Evolutionary conservation across 2,888 invertebrate species (phyloP).

Genomic region (Pachycephus smyrnensis): DNA sequence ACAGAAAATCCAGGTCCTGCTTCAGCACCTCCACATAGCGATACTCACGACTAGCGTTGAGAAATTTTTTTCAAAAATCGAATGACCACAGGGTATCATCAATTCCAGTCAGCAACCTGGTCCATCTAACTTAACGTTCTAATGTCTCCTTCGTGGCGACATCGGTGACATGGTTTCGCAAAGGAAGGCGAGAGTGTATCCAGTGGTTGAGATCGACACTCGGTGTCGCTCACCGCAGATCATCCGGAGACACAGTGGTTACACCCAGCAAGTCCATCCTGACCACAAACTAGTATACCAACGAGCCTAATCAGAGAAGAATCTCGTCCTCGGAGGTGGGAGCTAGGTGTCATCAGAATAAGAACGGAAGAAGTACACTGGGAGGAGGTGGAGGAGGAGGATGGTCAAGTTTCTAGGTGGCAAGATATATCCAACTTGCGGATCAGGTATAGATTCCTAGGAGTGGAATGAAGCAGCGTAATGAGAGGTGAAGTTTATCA

Average conservation of each 20-base stretch:
- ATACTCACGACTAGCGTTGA: neutral
- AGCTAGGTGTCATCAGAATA: neutral
- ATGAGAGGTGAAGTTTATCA: neutral
- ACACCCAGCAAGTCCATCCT: neutral
- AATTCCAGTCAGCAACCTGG: neutral
- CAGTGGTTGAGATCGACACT: neutral
- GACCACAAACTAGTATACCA: neutral
- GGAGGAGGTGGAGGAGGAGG: neutral
- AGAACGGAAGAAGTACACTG: neutral
- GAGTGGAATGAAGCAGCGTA: neutral
- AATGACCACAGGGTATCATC: neutral
- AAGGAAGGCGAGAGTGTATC: neutral
- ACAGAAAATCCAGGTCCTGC: neutral
- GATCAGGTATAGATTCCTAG: neutral
- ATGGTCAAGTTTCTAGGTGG: neutral
- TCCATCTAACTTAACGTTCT: neutral
- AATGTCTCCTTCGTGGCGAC: neutral
- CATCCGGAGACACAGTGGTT: slow-evolving; percentile 4
- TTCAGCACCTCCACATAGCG: neutral
- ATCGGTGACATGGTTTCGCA: neutral
- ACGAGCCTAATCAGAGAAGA: neutral
- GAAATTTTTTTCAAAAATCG: neutral
- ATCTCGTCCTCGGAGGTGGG: neutral
- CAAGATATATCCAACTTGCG: neutral
- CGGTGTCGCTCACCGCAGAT: slow-evolving; percentile 5